Conservation (phyloP, 2,888 invertebrate species). For the Tineola bisselliella region DNA sequence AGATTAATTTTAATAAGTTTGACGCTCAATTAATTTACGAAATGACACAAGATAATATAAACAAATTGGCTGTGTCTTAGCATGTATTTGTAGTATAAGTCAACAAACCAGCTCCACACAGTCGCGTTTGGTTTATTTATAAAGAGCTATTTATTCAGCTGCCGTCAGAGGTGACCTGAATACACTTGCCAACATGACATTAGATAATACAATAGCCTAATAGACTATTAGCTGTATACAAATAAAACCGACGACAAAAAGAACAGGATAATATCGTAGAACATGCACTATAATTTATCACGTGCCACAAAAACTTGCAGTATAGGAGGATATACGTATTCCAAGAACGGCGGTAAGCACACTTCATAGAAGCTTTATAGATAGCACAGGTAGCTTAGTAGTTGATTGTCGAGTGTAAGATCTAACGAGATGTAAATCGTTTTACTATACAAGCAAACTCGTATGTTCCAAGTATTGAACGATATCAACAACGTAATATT, state of each 20-base stretch:
- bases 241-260: neutral
- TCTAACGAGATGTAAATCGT: conserved; percentile 6
- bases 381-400: neutral
- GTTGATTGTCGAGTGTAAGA: neutral
- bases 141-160: conserved; percentile 61
- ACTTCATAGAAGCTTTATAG: neutral
- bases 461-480: neutral
- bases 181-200: conserved; percentile 43
- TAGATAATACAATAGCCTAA: conserved; percentile 1
- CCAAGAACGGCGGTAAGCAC: neutral
- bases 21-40: conserved; percentile 10
- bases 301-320: conserved; percentile 3
- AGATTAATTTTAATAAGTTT: neutral
- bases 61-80: conserved; percentile 36
- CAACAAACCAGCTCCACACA: conserved; percentile 21
- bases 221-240: neutral
- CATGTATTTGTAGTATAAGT: conserved; percentile 23
- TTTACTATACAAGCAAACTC: neutral
- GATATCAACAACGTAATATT: neutral
- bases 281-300: conserved; percentile 4
- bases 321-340: neutral
- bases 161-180: conserved; percentile 47
- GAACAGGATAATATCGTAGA: neutral
- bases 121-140: conserved; percentile 49
- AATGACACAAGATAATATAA: conserved; percentile 20